Evolutionary conservation across 2,113 vertebrate genomes (phyloP).

Genomic region (Phaethon lepturus): DNA sequence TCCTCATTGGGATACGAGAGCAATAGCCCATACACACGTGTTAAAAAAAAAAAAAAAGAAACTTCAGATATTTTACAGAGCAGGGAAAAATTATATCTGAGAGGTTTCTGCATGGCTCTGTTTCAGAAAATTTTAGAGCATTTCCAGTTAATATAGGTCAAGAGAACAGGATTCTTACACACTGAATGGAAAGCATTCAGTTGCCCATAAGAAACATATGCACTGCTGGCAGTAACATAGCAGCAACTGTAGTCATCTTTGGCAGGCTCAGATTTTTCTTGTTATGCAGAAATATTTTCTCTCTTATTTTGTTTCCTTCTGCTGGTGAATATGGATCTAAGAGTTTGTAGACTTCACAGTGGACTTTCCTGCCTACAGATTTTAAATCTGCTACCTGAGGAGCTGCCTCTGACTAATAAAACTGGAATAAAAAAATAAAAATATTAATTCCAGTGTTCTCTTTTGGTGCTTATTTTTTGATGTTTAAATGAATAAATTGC

Average conservation of each 20-base stretch:
- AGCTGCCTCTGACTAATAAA: neutral
- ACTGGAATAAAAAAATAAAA: neutral
- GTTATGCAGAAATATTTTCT: constrained; percentile 43
- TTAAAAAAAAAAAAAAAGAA: neutral
- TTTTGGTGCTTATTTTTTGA: neutral
- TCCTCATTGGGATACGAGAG: neutral
- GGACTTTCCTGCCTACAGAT: neutral
- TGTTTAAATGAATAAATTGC: neutral
- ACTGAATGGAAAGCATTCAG: constrained; percentile 48
- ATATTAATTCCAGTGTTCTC: neutral
- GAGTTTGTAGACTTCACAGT: neutral
- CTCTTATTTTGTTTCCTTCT: constrained; percentile 8
- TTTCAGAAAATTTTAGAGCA: constrained; percentile 22
- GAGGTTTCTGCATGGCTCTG: neutral
- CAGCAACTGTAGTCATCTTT: constrained; percentile 33
- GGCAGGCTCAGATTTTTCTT: constrained; percentile 19
- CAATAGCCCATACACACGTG: neutral
- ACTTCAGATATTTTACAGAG: neutral
- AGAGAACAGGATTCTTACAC: neutral
- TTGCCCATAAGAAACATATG: constrained; percentile 44
- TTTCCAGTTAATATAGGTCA: constrained; percentile 41
- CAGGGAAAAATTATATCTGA: neutral
- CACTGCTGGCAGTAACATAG: neutral
- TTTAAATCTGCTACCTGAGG: neutral
- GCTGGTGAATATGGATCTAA: neutral